Percentiles rank a stretch among this genome's conserved stretches.
These are phyloP conservation scores for Drosophila yakuba DNA, from an alignment of 1,140 invertebrate genomes.

Conservation along the genomic window DNA sequence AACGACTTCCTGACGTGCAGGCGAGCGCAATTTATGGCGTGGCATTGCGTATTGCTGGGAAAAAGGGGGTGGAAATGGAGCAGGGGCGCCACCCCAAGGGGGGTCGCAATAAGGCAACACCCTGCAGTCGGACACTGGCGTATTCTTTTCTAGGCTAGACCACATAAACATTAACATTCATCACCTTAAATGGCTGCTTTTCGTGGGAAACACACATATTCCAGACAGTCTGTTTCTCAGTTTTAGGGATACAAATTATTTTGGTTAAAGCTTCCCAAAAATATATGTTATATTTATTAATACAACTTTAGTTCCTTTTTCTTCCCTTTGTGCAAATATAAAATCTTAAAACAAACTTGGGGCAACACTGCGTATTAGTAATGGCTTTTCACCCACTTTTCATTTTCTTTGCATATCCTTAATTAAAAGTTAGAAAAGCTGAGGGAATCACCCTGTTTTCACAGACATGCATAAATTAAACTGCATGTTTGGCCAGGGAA, in stretches of 20 bases:
- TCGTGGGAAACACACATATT: neutral
- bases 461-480: constrained; percentile 53
- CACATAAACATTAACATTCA: constrained; percentile 30
- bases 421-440: neutral
- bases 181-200: neutral
- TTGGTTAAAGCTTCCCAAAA: too few relatives aligned
- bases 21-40: constrained; percentile 58
- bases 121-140: constrained; percentile 14
- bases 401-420: neutral
- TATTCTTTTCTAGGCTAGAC: neutral
- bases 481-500: constrained; percentile 10
- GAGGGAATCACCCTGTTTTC: constrained; percentile 11
- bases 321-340: neutral
- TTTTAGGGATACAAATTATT: neutral
- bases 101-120: constrained; percentile 9
- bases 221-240: neutral
- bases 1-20: constrained; percentile 58
- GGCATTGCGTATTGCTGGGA: constrained; percentile 28
- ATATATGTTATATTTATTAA: neutral
- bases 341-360: neutral
- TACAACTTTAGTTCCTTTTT: too few relatives aligned
- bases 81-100: neutral
- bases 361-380: neutral
- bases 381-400: neutral
- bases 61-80: neutral